A percentile compares a stretch with the other conserved stretches of the same genome.
Evolutionary conservation across 2,113 vertebrate genomes (phyloP).

Genomic region (Tylochromis polylepis): DNA sequence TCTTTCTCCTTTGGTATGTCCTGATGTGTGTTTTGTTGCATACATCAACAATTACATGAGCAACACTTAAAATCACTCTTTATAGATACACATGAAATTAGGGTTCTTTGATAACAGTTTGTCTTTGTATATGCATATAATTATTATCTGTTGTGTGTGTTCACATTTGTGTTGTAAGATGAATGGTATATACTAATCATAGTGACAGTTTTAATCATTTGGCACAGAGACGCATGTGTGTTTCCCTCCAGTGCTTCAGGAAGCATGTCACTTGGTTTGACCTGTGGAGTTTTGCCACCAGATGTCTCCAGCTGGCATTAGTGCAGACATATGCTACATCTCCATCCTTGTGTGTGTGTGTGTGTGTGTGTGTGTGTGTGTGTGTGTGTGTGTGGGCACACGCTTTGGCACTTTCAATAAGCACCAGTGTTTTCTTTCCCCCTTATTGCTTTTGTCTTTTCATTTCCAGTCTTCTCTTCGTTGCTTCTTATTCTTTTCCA

Average conservation of each 20-base stretch:
- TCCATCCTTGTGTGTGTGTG: slow-evolving; percentile 15
- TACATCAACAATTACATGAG: not conserved
- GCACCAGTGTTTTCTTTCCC: slow-evolving; percentile 47
- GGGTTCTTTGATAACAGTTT: not conserved
- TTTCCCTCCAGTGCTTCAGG: slow-evolving; percentile 41
- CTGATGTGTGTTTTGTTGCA: not conserved
- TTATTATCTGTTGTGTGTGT: not conserved
- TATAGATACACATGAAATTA: not conserved
- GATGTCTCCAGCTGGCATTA: slow-evolving; percentile 73
- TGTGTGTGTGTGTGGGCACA: not conserved
- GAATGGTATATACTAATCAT: slow-evolving; percentile 5
- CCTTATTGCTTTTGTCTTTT: slow-evolving; percentile 65
- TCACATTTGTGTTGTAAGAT: not conserved
- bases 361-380: not conserved
- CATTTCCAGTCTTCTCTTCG: slow-evolving; percentile 36
- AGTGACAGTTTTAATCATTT: slow-evolving; percentile 32
- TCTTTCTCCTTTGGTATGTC: not conserved
- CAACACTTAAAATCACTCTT: not conserved
- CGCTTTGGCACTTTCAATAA: slow-evolving; percentile 40
- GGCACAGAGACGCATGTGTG: slow-evolving; percentile 9
- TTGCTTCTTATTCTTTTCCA: not conserved
- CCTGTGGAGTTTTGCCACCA: slow-evolving; percentile 75
- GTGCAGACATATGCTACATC: slow-evolving; percentile 70
- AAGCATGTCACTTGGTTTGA: slow-evolving; percentile 68
- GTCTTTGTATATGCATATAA: not conserved